Base-by-base conservation (phyloP, 2,888 invertebrate genomes). In the Thera britannica region DNA sequence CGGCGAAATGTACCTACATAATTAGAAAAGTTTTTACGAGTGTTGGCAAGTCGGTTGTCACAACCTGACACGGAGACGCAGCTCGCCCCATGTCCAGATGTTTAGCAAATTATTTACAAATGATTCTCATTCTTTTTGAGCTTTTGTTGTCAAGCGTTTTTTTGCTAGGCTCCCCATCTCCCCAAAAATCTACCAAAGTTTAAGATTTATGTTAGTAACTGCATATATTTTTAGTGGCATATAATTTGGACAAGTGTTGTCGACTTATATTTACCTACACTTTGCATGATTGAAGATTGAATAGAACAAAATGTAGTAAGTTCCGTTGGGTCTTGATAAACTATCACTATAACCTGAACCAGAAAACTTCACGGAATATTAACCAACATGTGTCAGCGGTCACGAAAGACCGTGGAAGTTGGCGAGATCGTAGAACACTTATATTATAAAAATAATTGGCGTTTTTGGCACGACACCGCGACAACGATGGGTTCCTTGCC, bases 1-100 rank as follows among this genome's bases (percentile, higher is more conserved):
- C 65, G 87, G 87, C 92, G 88, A 90, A 93, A 92, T 92, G 88
- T 90, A 74, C 68, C 71, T 62, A 89, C 88, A 90, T 93, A 93
- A 93, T 93, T 93, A 93, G 89, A 89, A 93, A 93, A 93, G 92
- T 93, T 93, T 93, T 92, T 92, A 92, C 86, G 91, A 90, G 76
- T 81, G 83, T 83, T 86, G 85, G 79, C 85, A 87, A 89, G 87
- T 87, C 87, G 90, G 85, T 83, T 91, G 91, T 90, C 92, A 89
- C 87, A 75, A 82, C 79, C 80, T 83, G 83, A 81, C 83, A 84
- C 88, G 71, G 9, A 8, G 44, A 23, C 8, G 57, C 23, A 34
- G 52, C 81, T 82, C 81, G 82, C 87, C 87, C 86, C 85, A 87
- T 90, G 89, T 88, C 87, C 88, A 86, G 86, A 86, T 89, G 90